These are phyloP conservation scores for Teleogryllus occipitalis DNA, from an alignment of 1,140 invertebrate genomes.

Conservation along the genomic window DNA sequence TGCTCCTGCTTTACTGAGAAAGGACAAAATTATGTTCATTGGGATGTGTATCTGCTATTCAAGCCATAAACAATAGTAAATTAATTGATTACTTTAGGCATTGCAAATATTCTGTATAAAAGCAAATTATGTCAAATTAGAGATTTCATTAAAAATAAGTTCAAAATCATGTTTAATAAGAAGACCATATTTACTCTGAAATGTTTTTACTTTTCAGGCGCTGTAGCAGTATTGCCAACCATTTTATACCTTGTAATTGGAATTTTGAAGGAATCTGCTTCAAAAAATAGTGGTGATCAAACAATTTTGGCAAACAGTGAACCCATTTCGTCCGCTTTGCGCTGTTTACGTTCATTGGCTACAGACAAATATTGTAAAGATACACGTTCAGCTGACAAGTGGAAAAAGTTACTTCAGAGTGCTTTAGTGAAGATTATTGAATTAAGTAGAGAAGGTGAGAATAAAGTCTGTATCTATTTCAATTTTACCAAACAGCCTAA, in stretches of 20 bases:
- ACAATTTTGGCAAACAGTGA: conserved; percentile 47
- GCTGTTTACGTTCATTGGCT: conserved; percentile 56
- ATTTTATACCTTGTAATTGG: conserved; percentile 86
- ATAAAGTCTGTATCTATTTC: background rate
- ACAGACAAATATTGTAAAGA: conserved; percentile 56
- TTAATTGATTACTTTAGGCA: too few species aligned
- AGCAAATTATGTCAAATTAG: too few species aligned
- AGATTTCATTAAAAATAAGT: too few species aligned
- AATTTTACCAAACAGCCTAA: background rate
- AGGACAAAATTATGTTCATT: too few species aligned
- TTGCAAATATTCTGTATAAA: too few species aligned
- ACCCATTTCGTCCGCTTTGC: conserved; percentile 57
- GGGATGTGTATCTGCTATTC: too few species aligned
- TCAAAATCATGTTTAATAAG: too few species aligned
- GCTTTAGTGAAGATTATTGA: conserved; percentile 82
- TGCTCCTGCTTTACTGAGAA: too few species aligned
- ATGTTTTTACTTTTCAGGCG: conserved; percentile 47
- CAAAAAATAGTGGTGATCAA: conserved; percentile 47
- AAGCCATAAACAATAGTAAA: too few species aligned
- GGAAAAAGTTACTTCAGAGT: conserved; percentile 74
- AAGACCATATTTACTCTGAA: too few species aligned
- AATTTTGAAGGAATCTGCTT: conserved; percentile 71
- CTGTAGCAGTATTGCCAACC: conserved; percentile 80
- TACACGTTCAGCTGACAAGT: conserved; percentile 50
- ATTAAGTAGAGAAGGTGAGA: conserved; percentile 69